These are phyloP conservation scores for Lepeophtheirus nordmannii DNA, from an alignment of 2,888 invertebrate genomes.

Conservation along the genomic window DNA sequence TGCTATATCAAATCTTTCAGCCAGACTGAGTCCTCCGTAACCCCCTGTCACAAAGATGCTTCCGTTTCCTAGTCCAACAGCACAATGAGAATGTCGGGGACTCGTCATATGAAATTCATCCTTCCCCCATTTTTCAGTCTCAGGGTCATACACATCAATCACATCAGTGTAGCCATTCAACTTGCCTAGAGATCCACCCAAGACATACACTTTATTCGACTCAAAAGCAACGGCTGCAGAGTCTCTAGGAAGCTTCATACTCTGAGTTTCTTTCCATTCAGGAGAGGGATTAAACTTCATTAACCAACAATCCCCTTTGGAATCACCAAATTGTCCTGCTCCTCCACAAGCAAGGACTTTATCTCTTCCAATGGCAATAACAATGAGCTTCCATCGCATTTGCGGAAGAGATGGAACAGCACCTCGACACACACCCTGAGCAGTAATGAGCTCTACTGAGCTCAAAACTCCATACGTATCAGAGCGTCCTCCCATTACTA, in stretches of 20 bases:
- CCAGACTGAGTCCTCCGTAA: conserved; percentile 11
- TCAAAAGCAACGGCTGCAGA: conserved; percentile 21
- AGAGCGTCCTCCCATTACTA: conserved; percentile 16
- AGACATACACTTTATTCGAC: conserved; percentile 2
- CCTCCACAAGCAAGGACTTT: conserved; percentile 18
- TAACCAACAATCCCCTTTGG: conserved; percentile 21
- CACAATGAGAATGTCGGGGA: conserved; percentile 18
- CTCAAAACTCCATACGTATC: conserved; percentile 22
- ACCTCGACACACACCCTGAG: conserved; percentile 7
- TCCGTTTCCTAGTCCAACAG: conserved; percentile 20
- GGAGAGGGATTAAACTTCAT: conserved; percentile 12
- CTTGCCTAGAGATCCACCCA: conserved; percentile 17
- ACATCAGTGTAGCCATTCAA: conserved; percentile 18
- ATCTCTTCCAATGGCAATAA: conserved; percentile 16
- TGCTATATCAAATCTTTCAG: conserved; percentile 15
- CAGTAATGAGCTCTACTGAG: conserved; percentile 18
- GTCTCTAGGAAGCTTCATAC: conserved; percentile 17
- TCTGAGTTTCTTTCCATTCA: not conserved
- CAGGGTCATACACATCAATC: conserved; percentile 10
- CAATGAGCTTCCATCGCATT: conserved; percentile 19
- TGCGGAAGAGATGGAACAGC: conserved; percentile 19
- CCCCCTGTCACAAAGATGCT: conserved; percentile 21
- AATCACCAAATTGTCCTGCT: conserved; percentile 17
- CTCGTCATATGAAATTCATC: not conserved
- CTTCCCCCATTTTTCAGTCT: not conserved